These are phyloP conservation scores for Vanessa atalanta DNA, from an alignment of 1,140 invertebrate species.

Conservation along the genomic window DNA sequence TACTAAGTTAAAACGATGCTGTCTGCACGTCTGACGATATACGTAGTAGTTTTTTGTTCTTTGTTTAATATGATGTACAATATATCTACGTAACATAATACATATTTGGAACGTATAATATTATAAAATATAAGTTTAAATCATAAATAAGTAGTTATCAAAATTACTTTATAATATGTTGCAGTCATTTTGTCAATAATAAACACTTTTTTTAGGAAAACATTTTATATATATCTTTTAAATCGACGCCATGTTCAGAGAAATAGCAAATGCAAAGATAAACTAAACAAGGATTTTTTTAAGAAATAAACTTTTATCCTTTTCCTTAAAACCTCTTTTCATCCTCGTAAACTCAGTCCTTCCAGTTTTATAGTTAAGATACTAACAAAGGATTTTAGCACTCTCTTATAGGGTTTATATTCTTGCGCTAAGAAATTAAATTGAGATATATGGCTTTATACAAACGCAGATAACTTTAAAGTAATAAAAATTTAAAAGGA, in stretches of 20 bases:
- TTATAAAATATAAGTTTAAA: no score
- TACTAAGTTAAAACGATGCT: neutral
- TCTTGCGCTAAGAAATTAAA: neutral
- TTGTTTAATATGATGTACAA: no score
- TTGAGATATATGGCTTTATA: neutral
- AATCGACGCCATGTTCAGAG: neutral
- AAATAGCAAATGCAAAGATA: neutral
- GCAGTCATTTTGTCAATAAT: no score
- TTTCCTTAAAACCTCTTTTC: conserved; percentile 21
- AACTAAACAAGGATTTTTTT: neutral
- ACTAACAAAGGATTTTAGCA: conserved; percentile 11
- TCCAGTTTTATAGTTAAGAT: conserved; percentile 19
- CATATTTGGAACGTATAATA: no score
- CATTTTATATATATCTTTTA: no score
- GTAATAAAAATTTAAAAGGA: neutral
- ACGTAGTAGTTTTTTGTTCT: neutral
- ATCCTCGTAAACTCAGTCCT: conserved; percentile 19
- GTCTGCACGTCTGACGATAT: conserved; percentile 3
- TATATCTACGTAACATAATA: no score
- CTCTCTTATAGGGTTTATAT: conserved; percentile 2
- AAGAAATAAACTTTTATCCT: conserved; percentile 4
- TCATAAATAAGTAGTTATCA: no score
- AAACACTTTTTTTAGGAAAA: no score
- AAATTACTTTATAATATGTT: no score
- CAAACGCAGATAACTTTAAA: neutral